A percentile compares a stretch with the other conserved stretches of the same genome.
phyloP scores from a whole-genome alignment of 2,888 invertebrate species.

The Odontocolon sp. region DNA sequence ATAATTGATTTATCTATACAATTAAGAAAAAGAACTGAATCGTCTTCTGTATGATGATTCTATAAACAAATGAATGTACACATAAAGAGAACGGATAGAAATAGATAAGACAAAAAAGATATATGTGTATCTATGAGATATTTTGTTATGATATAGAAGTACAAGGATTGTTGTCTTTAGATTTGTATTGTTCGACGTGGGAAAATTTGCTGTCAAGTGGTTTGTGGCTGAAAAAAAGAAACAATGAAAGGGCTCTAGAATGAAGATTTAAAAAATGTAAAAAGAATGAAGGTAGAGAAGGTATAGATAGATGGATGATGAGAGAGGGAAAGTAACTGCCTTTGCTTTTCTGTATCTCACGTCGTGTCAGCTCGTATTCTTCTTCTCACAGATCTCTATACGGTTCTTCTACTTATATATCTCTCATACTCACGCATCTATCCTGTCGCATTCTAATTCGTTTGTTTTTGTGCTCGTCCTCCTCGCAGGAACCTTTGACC shows the following conservation, averaged over 20 bases:
- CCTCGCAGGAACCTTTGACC: constrained; percentile 42
- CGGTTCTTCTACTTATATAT: background rate
- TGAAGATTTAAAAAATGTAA: background rate
- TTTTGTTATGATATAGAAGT: constrained; percentile 1
- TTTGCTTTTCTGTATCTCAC: background rate
- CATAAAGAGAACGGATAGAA: too few relatives aligned
- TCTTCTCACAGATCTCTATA: constrained; percentile 7
- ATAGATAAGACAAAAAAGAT: too few relatives aligned
- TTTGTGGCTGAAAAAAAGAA: background rate
- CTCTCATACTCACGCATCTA: background rate
- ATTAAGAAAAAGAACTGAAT: background rate
- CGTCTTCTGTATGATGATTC: background rate
- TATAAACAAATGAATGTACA: too few relatives aligned
- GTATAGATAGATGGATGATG: too few relatives aligned
- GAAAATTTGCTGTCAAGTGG: constrained; percentile 4
- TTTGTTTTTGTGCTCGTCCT: constrained; percentile 51
- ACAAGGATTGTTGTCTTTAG: constrained; percentile 15
- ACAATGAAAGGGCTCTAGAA: background rate
- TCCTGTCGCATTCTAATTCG: constrained; percentile 38
- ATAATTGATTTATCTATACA: background rate
- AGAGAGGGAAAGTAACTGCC: constrained; percentile 2
- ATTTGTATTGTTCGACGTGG: constrained; percentile 18
- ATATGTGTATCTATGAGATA: too few relatives aligned
- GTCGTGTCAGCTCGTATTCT: constrained; percentile 42
- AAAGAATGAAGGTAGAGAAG: background rate